These are phyloP conservation scores for Enteromius mattozi DNA, from an alignment of 2,797 vertebrate genomes.

Conservation along the genomic window DNA sequence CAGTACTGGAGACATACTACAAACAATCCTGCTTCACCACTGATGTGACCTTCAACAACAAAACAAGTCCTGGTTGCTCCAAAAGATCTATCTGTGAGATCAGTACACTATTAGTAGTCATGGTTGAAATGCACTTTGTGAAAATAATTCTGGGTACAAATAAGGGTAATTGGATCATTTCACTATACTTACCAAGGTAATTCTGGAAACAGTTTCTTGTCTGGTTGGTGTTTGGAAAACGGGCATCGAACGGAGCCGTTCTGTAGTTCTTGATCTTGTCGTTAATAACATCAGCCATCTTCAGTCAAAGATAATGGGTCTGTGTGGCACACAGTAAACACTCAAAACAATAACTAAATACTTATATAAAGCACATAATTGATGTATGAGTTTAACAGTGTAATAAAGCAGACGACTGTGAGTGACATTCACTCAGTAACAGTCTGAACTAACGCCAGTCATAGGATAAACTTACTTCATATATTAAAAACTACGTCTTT, in stretches of 20 bases:
- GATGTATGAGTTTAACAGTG: not conserved
- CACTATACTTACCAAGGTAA: slow-evolving; percentile 75
- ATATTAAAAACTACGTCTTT: not conserved
- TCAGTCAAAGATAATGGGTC: slow-evolving; percentile 9
- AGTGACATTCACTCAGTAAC: not conserved
- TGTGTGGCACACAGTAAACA: not conserved
- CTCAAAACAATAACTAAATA: not conserved
- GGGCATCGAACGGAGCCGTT: slow-evolving; percentile 84
- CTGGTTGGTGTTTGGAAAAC: slow-evolving; percentile 86
- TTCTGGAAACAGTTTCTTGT: slow-evolving; percentile 85
- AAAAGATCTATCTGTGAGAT: not conserved
- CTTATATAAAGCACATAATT: not conserved
- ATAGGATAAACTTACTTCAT: not conserved
- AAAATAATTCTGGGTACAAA: not conserved
- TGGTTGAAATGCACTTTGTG: not conserved
- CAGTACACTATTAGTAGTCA: not conserved
- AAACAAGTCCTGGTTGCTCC: not conserved
- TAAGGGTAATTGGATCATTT: too few species aligned
- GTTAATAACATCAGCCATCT: slow-evolving; percentile 75
- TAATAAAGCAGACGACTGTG: not conserved
- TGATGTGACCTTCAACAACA: slow-evolving; percentile 9
- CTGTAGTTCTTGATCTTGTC: slow-evolving; percentile 81
- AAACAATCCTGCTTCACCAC: not conserved
- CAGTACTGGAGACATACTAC: not conserved
- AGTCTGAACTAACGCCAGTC: not conserved